Evolutionary conservation across 1,140 invertebrate genomes (phyloP), one percentile per base, ranked within the genome.

Genomic region (Paracyclopina nana): DNA sequence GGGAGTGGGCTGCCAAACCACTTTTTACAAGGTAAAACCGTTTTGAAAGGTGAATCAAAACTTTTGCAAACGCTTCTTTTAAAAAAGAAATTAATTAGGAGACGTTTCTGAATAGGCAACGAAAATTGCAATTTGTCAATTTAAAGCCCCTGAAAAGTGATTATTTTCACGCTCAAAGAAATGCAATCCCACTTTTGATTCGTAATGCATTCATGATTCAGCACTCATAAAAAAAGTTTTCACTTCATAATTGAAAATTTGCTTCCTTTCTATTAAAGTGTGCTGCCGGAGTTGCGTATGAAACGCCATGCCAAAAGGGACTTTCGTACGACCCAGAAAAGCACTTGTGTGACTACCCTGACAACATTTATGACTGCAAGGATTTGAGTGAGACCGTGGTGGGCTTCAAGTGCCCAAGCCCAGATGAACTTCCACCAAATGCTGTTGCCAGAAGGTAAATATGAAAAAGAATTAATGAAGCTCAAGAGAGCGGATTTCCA

Each of bases 271-370:
- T 83, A 66, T 71, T 81, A 49, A 87, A 83, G 63, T 92, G 86
- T 60, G 76, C 75, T 8, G 76, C 79, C 59, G 86, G 85, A 2
- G 71, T 80, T 38, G 79, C 83, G 0, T 70, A 78, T 52, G 73
- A 80, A 41, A 73, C 77, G 55, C 73, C 78, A 9, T 91, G 86
- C 64, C 81, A 83, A 40, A 72, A 82, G 0, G 86, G 86, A 2
- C 68, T 90, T 34, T 84, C 77, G 20, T 92, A 90, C 62, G 83
- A 91, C 59, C 77, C 81, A 20, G 78, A 79, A 54, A 83, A 72
- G 41, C 85, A 91, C 59, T 74, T 75, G 20, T 92, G 86, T 71
- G 86, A 90, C 60, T 92, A 85, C 85, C 84, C 86, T 8, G 86
- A 92, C 70, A 73, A 84, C 43, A 70, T 90, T 1, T 64, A 82